These are phyloP conservation scores for Parnassius glacialis DNA, from an alignment of 2,888 invertebrate genomes.

Conservation along the genomic window DNA sequence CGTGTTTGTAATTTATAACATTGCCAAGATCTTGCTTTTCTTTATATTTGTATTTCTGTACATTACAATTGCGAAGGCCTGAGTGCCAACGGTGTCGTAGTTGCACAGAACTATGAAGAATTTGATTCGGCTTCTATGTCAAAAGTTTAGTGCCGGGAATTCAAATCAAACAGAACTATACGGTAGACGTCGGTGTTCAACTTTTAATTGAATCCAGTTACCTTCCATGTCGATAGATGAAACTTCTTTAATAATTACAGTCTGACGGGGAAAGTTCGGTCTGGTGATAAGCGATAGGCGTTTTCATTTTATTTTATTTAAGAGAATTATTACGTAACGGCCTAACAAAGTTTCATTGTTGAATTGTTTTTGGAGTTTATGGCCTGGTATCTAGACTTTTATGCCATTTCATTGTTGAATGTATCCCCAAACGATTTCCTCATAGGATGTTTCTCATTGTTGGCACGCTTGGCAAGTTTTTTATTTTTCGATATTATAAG, in stretches of 20 bases:
- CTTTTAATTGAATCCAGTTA: constrained; percentile 71
- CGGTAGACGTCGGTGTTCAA: constrained; percentile 42
- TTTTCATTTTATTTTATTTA: constrained; percentile 9
- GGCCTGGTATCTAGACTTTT: too few relatives aligned
- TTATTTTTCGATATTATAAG: too few relatives aligned
- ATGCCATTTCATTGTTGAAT: too few relatives aligned
- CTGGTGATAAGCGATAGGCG: constrained; percentile 27
- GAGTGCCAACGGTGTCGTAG: constrained; percentile 2
- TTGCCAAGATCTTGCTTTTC: constrained; percentile 10
- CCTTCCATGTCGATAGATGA: constrained; percentile 53
- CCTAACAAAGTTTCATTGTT: too few relatives aligned
- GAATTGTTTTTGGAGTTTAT: too few relatives aligned
- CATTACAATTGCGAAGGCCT: constrained; percentile 1
- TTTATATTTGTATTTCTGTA: constrained; percentile 6
- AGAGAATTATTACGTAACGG: too few relatives aligned
- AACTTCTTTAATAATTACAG: constrained; percentile 72
- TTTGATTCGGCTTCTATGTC: constrained; percentile 27
- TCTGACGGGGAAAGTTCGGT: constrained; percentile 36
- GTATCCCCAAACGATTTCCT: too few relatives aligned
- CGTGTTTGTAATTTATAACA: constrained; percentile 24
- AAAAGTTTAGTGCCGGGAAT: constrained; percentile 42
- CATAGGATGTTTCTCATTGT: too few relatives aligned
- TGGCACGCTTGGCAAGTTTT: too few relatives aligned
- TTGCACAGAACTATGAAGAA: constrained; percentile 18
- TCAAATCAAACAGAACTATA: constrained; percentile 48